Percentiles rank a stretch among this genome's conserved stretches.
Conservation (phyloP, 2,797 vertebrate genomes). For the Heteromormyrus szaboi region DNA sequence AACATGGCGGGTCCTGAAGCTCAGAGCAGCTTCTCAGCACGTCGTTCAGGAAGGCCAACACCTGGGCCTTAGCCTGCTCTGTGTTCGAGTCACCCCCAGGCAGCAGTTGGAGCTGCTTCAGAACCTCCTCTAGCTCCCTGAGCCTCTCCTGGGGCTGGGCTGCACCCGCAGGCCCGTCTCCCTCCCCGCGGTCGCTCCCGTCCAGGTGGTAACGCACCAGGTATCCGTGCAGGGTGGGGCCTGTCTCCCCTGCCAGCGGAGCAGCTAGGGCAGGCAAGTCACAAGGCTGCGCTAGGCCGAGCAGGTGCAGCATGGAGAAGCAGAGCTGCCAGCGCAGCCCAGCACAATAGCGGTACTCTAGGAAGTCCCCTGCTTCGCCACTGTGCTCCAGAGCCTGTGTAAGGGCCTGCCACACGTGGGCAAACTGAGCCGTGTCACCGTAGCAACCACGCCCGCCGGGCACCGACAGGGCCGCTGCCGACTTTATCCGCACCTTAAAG, state of each 20-base stretch:
- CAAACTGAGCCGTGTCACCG: constrained; percentile 66
- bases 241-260: constrained; percentile 49
- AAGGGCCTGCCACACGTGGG: constrained; percentile 74
- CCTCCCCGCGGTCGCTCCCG: constrained; percentile 45
- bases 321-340: constrained; percentile 82
- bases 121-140: constrained; percentile 43
- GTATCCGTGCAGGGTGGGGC: constrained; percentile 53
- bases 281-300: constrained; percentile 58
- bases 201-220: constrained; percentile 72
- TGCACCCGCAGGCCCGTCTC: constrained; percentile 48
- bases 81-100: background rate
- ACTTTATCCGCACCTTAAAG: constrained; percentile 94
- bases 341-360: constrained; percentile 90
- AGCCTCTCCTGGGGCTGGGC: constrained; percentile 59
- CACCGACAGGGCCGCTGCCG: constrained; percentile 78
- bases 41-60: constrained; percentile 64
- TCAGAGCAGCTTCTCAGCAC: constrained; percentile 54
- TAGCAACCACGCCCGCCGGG: constrained; percentile 69
- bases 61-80: constrained; percentile 2
- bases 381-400: constrained; percentile 79
- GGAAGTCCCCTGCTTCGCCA: constrained; percentile 81
- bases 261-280: constrained; percentile 65
- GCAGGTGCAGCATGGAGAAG: constrained; percentile 75
- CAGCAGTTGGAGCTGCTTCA: constrained; percentile 15
- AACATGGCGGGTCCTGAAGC: constrained; percentile 12